phyloP scores from a whole-genome alignment of 2,113 vertebrate genomes.

The Macroglossus sobrinus region DNA sequence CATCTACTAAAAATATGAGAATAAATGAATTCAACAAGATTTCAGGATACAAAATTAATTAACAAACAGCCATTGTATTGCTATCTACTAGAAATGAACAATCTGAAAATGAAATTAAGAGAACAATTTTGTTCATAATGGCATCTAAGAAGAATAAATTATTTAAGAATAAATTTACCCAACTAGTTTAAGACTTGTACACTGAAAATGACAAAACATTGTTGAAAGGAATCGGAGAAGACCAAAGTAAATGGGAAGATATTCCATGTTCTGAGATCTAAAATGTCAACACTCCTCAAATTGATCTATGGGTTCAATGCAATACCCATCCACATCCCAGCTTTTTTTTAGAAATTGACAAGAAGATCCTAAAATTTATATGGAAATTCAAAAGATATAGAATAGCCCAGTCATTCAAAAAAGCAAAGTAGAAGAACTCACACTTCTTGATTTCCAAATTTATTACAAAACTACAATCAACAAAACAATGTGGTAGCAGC shows the following conservation, averaged over 20 bases:
- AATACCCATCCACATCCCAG: neutral
- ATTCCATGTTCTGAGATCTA: neutral
- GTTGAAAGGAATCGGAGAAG: neutral
- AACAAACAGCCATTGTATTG: neutral
- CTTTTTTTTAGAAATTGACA: neutral
- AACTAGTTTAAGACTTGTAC: neutral
- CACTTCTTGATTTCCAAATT: neutral
- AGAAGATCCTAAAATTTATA: neutral
- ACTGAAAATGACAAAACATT: neutral
- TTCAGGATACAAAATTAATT: neutral
- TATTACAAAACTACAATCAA: neutral
- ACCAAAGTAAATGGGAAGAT: neutral
- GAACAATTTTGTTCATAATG: neutral
- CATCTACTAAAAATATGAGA: neutral
- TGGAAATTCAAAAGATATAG: neutral
- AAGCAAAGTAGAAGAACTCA: neutral
- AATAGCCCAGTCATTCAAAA: neutral
- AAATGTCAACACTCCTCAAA: neutral
- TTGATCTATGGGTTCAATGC: neutral
- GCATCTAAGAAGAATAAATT: neutral
- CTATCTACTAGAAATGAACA: neutral
- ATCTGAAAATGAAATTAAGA: neutral
- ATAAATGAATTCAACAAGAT: neutral
- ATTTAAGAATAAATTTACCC: neutral
- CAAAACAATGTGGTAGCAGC: neutral